These are phyloP conservation scores for Heliothis virescens DNA, from an alignment of 1,140 invertebrate genomes.

Conservation along the genomic window DNA sequence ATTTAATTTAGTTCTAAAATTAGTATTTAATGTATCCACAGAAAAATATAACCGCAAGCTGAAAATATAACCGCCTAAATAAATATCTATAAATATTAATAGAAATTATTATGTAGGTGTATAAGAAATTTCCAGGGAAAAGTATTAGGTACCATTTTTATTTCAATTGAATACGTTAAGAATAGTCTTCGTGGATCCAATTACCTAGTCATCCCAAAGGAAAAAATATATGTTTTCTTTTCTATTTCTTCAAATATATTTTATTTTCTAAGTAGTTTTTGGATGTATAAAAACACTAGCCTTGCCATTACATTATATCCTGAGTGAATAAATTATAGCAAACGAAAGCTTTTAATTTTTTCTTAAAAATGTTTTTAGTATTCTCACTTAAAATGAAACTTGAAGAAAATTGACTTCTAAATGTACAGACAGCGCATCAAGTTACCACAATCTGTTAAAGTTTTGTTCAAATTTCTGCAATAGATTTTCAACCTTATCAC, in stretches of 20 bases:
- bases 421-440: too few relatives aligned
- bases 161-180: not conserved
- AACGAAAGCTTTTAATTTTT: too few relatives aligned
- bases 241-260: not conserved
- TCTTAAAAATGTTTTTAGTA: too few relatives aligned
- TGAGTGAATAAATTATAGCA: not conserved
- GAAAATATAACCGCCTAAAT: too few relatives aligned
- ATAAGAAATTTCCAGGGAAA: not conserved
- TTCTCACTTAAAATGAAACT: too few relatives aligned
- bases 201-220: constrained; percentile 27
- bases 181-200: constrained; percentile 11
- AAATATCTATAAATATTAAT: not conserved
- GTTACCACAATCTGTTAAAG: too few relatives aligned
- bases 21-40: too few relatives aligned
- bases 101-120: not conserved
- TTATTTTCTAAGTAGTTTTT: constrained; percentile 1
- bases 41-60: too few relatives aligned
- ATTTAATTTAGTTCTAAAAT: too few relatives aligned
- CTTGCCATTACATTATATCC: not conserved
- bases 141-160: not conserved
- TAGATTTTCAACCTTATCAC: too few relatives aligned
- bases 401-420: too few relatives aligned
- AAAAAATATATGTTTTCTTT: constrained; percentile 19
- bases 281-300: not conserved
- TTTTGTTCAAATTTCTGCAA: too few relatives aligned